These are phyloP conservation scores for Dipus sagitta DNA, from an alignment of 2,797 vertebrate species.

Conservation along the genomic window DNA sequence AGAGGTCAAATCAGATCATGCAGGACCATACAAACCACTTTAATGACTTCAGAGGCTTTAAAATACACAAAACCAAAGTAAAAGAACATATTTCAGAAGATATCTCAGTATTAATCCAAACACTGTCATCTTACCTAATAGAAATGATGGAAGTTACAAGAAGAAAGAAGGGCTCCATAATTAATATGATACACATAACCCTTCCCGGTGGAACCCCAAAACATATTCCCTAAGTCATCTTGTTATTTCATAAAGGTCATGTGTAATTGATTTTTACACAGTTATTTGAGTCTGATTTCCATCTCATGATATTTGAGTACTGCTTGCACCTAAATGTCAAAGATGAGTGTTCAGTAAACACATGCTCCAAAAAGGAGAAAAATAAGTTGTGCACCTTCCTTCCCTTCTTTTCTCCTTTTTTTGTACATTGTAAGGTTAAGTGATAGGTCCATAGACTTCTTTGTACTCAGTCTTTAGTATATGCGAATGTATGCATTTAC, in stretches of 20 bases:
- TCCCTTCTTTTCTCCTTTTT: neutral
- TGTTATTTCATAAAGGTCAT: conserved; percentile 19
- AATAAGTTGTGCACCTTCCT: neutral
- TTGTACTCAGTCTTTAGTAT: neutral
- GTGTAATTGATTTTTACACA: conserved; percentile 11
- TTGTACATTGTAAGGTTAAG: neutral
- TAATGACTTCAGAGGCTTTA: neutral
- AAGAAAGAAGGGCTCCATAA: neutral
- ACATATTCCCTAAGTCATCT: neutral
- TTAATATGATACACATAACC: neutral
- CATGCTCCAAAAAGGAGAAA: neutral
- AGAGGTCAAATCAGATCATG: neutral
- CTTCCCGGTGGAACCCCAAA: neutral
- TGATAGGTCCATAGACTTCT: neutral
- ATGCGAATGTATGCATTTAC: neutral
- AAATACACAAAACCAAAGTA: neutral
- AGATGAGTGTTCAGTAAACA: neutral
- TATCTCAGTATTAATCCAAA: neutral
- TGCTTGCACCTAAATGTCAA: neutral
- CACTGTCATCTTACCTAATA: neutral
- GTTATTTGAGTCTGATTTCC: conserved; percentile 8
- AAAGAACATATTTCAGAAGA: neutral
- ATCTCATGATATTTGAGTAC: neutral
- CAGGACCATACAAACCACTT: rapidly evolving
- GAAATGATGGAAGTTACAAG: conserved; percentile 3